These are phyloP conservation scores for Callipepla squamata DNA, from an alignment of 2,113 vertebrate genomes.

Conservation along the genomic window DNA sequence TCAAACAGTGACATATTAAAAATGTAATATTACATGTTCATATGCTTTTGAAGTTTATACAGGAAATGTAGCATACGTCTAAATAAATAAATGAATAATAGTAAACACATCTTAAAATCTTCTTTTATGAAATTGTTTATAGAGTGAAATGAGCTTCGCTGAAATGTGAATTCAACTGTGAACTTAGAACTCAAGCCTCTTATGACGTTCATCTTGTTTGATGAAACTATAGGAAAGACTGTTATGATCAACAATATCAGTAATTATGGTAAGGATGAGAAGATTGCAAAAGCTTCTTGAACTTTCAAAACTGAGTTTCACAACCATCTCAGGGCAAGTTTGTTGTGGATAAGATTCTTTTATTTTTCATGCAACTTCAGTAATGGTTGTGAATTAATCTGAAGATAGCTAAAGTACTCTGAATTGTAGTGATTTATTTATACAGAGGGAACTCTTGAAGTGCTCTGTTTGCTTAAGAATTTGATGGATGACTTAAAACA, in stretches of 20 bases:
- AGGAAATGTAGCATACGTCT: not conserved
- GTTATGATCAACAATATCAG: not conserved
- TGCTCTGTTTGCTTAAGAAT: not conserved
- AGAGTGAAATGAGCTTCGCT: not conserved
- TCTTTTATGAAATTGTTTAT: not conserved
- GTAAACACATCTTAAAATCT: not conserved
- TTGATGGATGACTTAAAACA: not conserved
- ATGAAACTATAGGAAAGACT: not conserved
- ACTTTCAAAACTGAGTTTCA: not conserved
- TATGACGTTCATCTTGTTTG: not conserved
- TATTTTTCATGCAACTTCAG: not conserved
- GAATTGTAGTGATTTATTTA: not conserved
- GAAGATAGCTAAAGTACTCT: not conserved
- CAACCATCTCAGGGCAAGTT: not conserved
- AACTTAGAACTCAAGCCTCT: not conserved
- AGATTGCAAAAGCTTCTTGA: not conserved
- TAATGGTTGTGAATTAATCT: not conserved
- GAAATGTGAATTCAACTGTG: not conserved
- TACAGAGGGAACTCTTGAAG: not conserved
- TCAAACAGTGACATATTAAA: not conserved
- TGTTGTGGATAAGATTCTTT: not conserved
- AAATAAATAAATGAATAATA: not conserved
- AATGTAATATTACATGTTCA: not conserved
- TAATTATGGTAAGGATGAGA: not conserved
- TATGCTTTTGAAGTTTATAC: not conserved